phyloP scores from a whole-genome alignment of 2,888 invertebrate species.

The Leucoptera coffeella region DNA sequence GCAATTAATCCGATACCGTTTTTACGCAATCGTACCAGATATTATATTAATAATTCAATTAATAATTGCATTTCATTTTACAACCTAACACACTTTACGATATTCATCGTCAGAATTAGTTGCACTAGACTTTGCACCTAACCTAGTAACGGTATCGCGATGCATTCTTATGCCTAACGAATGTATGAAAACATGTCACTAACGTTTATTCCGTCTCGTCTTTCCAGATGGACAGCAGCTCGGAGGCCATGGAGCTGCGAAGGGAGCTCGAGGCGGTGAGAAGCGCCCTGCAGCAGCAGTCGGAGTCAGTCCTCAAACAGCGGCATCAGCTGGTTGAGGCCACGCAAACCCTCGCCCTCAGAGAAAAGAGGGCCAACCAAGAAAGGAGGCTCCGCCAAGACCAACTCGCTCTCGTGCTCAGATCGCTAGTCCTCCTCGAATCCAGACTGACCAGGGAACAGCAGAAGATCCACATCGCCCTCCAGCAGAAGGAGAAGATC shows the following conservation, averaged over 20 bases:
- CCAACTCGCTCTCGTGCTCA: slow-evolving; percentile 63
- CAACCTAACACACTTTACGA: no score
- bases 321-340: slow-evolving; percentile 63
- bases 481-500: slow-evolving; percentile 65
- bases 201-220: no score
- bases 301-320: slow-evolving; percentile 58
- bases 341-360: slow-evolving; percentile 51
- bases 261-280: slow-evolving; percentile 62
- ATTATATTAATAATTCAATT: no score
- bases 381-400: slow-evolving; percentile 61
- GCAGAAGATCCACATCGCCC: slow-evolving; percentile 60
- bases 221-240: slow-evolving; percentile 64
- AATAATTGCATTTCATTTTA: no score
- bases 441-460: slow-evolving; percentile 68
- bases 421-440: slow-evolving; percentile 66
- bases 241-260: slow-evolving; percentile 51
- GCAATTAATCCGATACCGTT: no score
- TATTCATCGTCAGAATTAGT: no score
- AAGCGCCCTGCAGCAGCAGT: slow-evolving; percentile 59
- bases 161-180: no score
- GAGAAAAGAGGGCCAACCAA: slow-evolving; percentile 54
- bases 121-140: no score
- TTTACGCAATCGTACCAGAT: no score
- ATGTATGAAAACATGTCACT: no score
- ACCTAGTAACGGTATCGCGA: no score